phyloP scores from a whole-genome alignment of 1,140 invertebrate species.

The Lordiphosa mommai region DNA sequence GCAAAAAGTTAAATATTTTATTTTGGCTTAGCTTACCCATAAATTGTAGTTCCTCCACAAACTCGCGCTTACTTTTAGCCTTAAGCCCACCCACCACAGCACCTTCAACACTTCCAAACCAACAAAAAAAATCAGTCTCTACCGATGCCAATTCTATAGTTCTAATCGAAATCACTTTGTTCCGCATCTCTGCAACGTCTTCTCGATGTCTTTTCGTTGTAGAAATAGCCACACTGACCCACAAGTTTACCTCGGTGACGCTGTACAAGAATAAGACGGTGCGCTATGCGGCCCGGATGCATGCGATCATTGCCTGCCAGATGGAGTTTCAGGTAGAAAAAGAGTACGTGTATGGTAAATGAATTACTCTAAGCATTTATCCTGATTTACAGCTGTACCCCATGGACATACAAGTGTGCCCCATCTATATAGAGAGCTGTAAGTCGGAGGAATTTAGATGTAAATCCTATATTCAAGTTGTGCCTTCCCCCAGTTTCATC shows the following conservation, averaged over 20 bases:
- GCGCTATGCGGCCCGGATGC: slow-evolving; percentile 88
- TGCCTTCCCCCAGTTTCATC: slow-evolving; percentile 85
- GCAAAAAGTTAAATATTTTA: no score
- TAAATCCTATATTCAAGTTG: background rate
- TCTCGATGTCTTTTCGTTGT: slow-evolving; percentile 75
- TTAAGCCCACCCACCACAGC: slow-evolving; percentile 12
- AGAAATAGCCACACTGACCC: slow-evolving; percentile 89
- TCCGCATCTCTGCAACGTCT: slow-evolving; percentile 75
- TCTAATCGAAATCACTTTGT: slow-evolving; percentile 71
- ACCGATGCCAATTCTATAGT: slow-evolving; percentile 72
- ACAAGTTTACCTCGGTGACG: slow-evolving; percentile 89
- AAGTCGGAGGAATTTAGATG: slow-evolving; percentile 48
- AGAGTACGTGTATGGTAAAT: no score
- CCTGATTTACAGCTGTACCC: slow-evolving; percentile 84
- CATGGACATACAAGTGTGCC: slow-evolving; percentile 91
- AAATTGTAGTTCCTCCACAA: slow-evolving; percentile 1
- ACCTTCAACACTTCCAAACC: slow-evolving; percentile 16
- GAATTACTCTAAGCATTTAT: no score
- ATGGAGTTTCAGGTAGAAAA: slow-evolving; percentile 92
- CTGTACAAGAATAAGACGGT: slow-evolving; percentile 89
- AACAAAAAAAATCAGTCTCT: slow-evolving; percentile 51
- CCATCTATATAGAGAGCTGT: slow-evolving; percentile 91
- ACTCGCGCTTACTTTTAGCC: slow-evolving; percentile 23
- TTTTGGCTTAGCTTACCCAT: background rate
- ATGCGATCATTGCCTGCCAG: slow-evolving; percentile 91